Percentiles rank a stretch among this genome's conserved stretches.
phyloP scores from a whole-genome alignment of 2,888 invertebrate genomes.

The Cantharis nigra region DNA sequence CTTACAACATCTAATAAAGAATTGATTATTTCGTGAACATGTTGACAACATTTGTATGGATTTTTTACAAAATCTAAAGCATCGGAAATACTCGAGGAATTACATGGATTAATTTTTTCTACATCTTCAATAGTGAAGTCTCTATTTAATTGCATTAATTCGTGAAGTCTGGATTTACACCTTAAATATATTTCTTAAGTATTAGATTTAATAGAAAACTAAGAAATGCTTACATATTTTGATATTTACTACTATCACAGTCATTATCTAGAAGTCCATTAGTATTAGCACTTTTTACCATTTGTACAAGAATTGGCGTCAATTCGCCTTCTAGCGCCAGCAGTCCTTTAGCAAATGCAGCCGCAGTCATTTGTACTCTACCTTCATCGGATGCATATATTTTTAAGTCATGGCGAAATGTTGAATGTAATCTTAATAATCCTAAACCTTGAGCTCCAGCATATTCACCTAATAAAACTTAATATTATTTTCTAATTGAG shows the following conservation, averaged over 20 bases:
- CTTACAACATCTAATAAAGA: slow-evolving; percentile 84
- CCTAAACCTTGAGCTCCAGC: slow-evolving; percentile 95
- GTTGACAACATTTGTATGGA: slow-evolving; percentile 90
- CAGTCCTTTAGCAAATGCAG: slow-evolving; percentile 98
- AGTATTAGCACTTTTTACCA: slow-evolving; percentile 99
- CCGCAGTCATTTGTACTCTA: slow-evolving; percentile 99
- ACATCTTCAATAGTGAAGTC: slow-evolving; percentile 86
- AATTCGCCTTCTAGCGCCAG: slow-evolving; percentile 97
- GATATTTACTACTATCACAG: slow-evolving; percentile 94
- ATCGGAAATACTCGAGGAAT: slow-evolving; percentile 86
- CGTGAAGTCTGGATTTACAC: slow-evolving; percentile 94
- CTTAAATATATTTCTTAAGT: slow-evolving; percentile 57
- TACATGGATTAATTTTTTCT: slow-evolving; percentile 87
- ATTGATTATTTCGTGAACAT: slow-evolving; percentile 86
- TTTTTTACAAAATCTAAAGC: slow-evolving; percentile 96
- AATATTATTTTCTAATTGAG: not conserved
- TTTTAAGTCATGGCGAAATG: slow-evolving; percentile 97
- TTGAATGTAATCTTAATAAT: slow-evolving; percentile 92
- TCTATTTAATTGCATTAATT: slow-evolving; percentile 87
- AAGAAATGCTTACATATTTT: slow-evolving; percentile 76
- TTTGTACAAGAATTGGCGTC: slow-evolving; percentile 98
- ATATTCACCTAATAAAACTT: slow-evolving; percentile 69
- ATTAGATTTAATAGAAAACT: slow-evolving; percentile 1
- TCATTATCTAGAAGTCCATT: slow-evolving; percentile 98
- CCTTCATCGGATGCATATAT: slow-evolving; percentile 99